Percentiles rank a stretch among this genome's conserved stretches.
These are phyloP conservation scores for Aricia artaxerxes DNA, from an alignment of 2,888 invertebrate genomes.

Conservation along the genomic window DNA sequence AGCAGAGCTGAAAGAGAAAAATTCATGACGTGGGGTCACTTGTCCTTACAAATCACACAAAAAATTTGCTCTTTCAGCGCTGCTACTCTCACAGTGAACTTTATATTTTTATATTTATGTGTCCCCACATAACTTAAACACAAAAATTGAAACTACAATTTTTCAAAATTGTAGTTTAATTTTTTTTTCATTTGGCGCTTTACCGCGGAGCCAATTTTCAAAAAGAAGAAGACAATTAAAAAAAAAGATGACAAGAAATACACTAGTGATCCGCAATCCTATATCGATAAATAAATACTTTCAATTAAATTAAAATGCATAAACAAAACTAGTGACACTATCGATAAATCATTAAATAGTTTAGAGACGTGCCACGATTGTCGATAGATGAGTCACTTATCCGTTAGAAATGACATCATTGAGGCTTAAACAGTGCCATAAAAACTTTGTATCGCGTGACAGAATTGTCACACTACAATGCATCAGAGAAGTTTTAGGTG, in stretches of 20 bases:
- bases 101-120: no score
- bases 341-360: slow-evolving; percentile 4
- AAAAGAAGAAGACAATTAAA: not conserved
- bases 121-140: no score
- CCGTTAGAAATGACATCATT: slow-evolving; percentile 21
- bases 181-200: no score
- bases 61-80: no score
- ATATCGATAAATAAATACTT: not conserved
- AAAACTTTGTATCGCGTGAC: slow-evolving; percentile 9
- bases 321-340: not conserved
- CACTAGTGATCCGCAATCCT: not conserved
- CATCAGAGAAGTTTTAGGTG: not conserved
- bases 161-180: no score
- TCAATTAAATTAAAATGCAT: not conserved
- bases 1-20: no score
- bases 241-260: not conserved
- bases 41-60: no score
- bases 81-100: no score
- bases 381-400: slow-evolving; percentile 16
- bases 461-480: not conserved
- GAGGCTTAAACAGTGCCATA: not conserved
- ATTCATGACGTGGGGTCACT: no score
- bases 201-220: no score
- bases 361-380: not conserved
- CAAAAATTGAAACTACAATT: no score